These are phyloP conservation scores for Eulithis prunata DNA, from an alignment of 2,888 invertebrate genomes.

Conservation along the genomic window DNA sequence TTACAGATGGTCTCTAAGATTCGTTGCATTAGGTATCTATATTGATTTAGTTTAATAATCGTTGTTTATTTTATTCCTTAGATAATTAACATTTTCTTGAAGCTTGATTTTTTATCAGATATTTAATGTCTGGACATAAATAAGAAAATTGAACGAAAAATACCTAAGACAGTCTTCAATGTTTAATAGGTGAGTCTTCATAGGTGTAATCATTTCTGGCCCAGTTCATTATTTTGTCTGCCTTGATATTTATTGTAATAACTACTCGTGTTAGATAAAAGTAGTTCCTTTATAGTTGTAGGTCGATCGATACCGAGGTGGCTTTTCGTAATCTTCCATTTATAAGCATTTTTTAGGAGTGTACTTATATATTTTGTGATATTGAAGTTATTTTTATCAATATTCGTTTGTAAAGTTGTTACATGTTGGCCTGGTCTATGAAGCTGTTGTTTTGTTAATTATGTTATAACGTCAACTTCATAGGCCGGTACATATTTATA, in stretches of 20 bases:
- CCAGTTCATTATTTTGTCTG: slow-evolving; percentile 14
- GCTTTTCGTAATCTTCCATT: slow-evolving; percentile 35
- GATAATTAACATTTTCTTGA: too few species aligned
- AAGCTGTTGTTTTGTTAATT: slow-evolving; percentile 26
- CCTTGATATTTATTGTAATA: slow-evolving; percentile 30
- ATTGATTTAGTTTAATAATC: slow-evolving; percentile 2
- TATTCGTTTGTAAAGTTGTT: slow-evolving; percentile 13
- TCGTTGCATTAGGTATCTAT: slow-evolving; percentile 33
- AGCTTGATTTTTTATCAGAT: too few species aligned
- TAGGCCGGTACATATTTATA: slow-evolving; percentile 17
- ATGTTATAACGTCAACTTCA: slow-evolving; percentile 33
- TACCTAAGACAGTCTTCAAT: too few species aligned
- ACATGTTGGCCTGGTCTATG: slow-evolving; percentile 22
- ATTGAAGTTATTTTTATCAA: slow-evolving; percentile 21
- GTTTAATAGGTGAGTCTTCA: too few species aligned
- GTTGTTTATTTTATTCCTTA: too few species aligned
- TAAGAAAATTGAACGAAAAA: too few species aligned
- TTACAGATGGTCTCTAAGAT: slow-evolving; percentile 47
- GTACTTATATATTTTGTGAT: slow-evolving; percentile 27
- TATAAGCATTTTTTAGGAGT: slow-evolving; percentile 24
- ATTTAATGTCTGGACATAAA: too few species aligned
- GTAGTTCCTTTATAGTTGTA: slow-evolving; percentile 32
- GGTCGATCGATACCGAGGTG: slow-evolving; percentile 29
- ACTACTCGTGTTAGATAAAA: slow-evolving; percentile 24
- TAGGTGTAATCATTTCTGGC: slow-evolving; percentile 17